Base-by-base conservation (phyloP, 2,888 invertebrate genomes). In the Tachina grossa region DNA sequence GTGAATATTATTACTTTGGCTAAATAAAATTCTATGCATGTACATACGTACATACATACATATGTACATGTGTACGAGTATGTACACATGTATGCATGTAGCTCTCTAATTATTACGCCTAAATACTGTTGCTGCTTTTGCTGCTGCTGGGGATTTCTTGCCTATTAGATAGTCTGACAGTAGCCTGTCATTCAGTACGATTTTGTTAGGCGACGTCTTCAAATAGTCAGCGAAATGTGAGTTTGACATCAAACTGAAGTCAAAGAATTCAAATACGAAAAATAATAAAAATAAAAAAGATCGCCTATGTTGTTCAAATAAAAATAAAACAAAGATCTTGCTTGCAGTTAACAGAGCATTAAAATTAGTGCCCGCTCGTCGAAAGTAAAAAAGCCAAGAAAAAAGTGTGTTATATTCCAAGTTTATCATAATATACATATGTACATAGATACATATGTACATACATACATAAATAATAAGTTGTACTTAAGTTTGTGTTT, bases 111-210 rank as follows among this genome's bases (percentile, higher is more conserved):
- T 66, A 69, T 81, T 82, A 74, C 82, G 82, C 78, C 84, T 86
- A 84, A 83, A 61, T 79, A 72, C 63, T 78, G 78, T 74, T 80
- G 76, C 55, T 71, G 72, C 16, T 77, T 68, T 69, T 76, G 75
- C 68, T 68, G 57, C 72, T 72, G 55, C 80, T 66, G 85, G 83
- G 85, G 66, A 68, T 83, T 83, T 79, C 66, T 82, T 75, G 86
- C 84, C 84, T 82, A 82, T 82, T 84, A 66, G 77, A 66, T 82
- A 19, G 78, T 78, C 78, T 84, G 78, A 72, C 78, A 82, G 81
- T 82, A 79, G 86, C 75, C 78, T 84, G 80, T 80, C 85, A 83
- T 83, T 85, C 71, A 85, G 85, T 85, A 85, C 68, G 61, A 68
- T 55, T 80, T 76, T 76, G 83, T 68, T 76, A 85, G 85, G 83